Evolutionary conservation across 1,140 invertebrate genomes (phyloP).

Genomic region (Zaprionus davidi): DNA sequence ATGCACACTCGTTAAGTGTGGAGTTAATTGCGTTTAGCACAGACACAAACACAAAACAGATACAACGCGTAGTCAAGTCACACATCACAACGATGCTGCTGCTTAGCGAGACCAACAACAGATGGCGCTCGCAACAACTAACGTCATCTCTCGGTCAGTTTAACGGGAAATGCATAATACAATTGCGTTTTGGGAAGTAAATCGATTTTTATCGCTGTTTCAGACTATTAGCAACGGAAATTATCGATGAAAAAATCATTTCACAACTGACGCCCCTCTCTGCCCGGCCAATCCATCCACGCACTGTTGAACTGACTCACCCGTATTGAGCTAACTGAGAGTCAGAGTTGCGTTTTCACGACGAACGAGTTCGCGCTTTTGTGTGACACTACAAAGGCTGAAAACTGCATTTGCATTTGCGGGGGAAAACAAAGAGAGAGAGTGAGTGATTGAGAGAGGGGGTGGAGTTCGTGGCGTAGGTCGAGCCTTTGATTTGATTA

Average conservation of each 20-base stretch:
- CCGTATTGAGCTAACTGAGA: slow-evolving; percentile 28
- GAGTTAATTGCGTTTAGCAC: not conserved
- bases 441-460: not conserved
- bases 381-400: slow-evolving; percentile 69
- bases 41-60: not conserved
- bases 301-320: slow-evolving; percentile 24
- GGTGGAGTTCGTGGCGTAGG: slow-evolving; percentile 11
- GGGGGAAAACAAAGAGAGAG: not conserved
- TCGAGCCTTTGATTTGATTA: slow-evolving; percentile 77
- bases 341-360: slow-evolving; percentile 35
- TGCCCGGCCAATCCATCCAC: not conserved
- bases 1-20: not conserved
- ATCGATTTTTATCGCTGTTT: too few species aligned
- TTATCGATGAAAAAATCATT: too few species aligned
- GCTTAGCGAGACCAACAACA: too few species aligned
- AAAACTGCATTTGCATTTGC: slow-evolving; percentile 41
- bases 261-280: not conserved
- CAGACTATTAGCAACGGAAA: too few species aligned
- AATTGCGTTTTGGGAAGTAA: too few species aligned
- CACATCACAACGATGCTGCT: too few species aligned
- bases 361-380: slow-evolving; percentile 69
- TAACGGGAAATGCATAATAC: too few species aligned
- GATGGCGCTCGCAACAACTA: too few species aligned
- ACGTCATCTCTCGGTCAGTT: too few species aligned
- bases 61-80: too few species aligned